Evolutionary conservation across 2,113 vertebrate genomes (phyloP).

Genomic region (Indri indri): DNA sequence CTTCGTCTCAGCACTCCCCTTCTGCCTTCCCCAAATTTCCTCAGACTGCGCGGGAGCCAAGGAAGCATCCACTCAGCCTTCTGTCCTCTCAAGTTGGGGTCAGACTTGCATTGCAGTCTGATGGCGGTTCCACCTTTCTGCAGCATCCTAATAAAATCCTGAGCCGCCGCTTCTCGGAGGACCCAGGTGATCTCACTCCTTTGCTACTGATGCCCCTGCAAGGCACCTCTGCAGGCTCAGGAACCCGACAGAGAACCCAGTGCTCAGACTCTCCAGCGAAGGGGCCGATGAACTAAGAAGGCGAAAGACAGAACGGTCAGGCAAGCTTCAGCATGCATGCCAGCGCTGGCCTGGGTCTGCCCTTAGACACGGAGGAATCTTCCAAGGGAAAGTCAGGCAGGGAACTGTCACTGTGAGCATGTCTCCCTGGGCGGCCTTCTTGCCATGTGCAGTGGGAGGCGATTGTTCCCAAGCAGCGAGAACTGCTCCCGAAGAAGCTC

Average conservation of each 20-base stretch:
- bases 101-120: neutral
- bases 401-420: neutral
- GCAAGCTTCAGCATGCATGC: neutral
- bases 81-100: neutral
- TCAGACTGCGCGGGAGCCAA: fast-evolving
- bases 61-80: neutral
- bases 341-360: neutral
- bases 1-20: neutral
- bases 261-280: neutral
- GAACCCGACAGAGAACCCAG: neutral
- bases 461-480: neutral
- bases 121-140: neutral
- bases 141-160: neutral
- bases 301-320: neutral
- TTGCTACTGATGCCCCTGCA: no score
- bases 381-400: neutral
- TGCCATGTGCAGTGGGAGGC: neutral
- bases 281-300: neutral
- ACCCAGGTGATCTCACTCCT: neutral
- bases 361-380: neutral
- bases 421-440: neutral
- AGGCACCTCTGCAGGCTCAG: neutral
- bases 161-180: neutral
- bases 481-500: neutral
- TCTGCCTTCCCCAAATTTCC: neutral